Evolutionary conservation across 1,140 invertebrate genomes (phyloP), one percentile per base, ranked within the genome.

Genomic region (Monomorium pharaonis): DNA sequence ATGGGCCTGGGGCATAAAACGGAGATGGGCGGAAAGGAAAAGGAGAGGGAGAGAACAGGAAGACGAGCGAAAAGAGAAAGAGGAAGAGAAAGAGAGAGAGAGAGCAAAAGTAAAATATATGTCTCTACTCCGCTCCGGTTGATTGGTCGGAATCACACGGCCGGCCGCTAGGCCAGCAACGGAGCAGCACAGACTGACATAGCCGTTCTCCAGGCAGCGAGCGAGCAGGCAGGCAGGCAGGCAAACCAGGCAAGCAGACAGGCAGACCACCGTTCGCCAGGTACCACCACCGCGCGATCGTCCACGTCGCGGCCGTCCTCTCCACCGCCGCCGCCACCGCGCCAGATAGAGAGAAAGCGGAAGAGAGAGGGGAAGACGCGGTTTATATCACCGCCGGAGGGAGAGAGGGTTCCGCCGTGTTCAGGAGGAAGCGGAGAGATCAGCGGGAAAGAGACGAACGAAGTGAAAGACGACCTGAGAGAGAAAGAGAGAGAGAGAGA

Each of bases 201-300:
- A 24, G 58, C 56, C 69, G 89, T 91, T 91, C 89, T 88, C 89
- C 89, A 88, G 63, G 49, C 74, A 51, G 37, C 65, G 18, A 27
- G 44, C 24, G 62, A 16, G 56, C 56, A 76, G 16, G 58, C 21
- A 63, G 27, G 75, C 58, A 77, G 16, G 62, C 60, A 63, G 60
- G 30, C 60, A 62, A 12, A 42, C 42, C n/a, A 63, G 37, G 16
- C 62, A 67, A 5, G 44, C 56, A 76, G 37, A 37, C 74, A 67
- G 49, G 47, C 49, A 81, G 42, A 65, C 67, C 67, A 42, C 65
- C 78, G 86, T 90, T 90, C 89, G 88, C 84, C 89, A 90, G 89
- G 89, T 90, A 90, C 89, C 88, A 90, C 78, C 84, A 86, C 86
- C 86, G 47, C 75, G 51, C 78, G 47, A 86, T 67, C 84, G 72